These are phyloP conservation scores for Protomyctophum bolini DNA, from an alignment of 2,113 vertebrate genomes.

Conservation along the genomic window DNA sequence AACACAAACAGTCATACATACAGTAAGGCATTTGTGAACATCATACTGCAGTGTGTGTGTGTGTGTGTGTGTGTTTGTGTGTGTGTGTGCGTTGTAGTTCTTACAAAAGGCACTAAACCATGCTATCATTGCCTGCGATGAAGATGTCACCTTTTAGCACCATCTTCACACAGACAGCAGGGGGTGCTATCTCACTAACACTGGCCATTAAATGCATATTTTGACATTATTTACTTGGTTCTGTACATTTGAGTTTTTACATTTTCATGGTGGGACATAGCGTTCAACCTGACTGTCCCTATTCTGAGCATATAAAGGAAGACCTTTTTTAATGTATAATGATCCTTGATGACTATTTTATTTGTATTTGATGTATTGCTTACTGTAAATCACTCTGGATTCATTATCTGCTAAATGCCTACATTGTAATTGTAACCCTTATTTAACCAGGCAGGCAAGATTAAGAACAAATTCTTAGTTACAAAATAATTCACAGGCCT, in stretches of 20 bases:
- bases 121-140: not conserved
- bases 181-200: slow-evolving; percentile 37
- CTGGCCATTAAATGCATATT: not conserved
- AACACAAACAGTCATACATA: slow-evolving; percentile 30
- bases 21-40: slow-evolving; percentile 41
- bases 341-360: not conserved
- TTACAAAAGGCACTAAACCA: slow-evolving; percentile 19
- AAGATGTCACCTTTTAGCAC: not conserved
- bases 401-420: too few relatives aligned
- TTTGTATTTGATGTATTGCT: too few relatives aligned
- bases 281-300: too few relatives aligned
- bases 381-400: too few relatives aligned
- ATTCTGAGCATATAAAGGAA: too few relatives aligned
- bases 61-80: not conserved
- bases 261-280: not conserved
- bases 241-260: not conserved
- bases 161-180: slow-evolving; percentile 39
- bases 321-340: too few relatives aligned
- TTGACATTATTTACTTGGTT: not conserved
- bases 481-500: too few relatives aligned
- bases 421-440: too few relatives aligned
- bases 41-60: slow-evolving; percentile 2
- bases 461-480: too few relatives aligned
- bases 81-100: not conserved
- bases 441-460: too few relatives aligned